Evolutionary conservation across 2,113 vertebrate genomes (phyloP).

Genomic region (Gila orcuttii): DNA sequence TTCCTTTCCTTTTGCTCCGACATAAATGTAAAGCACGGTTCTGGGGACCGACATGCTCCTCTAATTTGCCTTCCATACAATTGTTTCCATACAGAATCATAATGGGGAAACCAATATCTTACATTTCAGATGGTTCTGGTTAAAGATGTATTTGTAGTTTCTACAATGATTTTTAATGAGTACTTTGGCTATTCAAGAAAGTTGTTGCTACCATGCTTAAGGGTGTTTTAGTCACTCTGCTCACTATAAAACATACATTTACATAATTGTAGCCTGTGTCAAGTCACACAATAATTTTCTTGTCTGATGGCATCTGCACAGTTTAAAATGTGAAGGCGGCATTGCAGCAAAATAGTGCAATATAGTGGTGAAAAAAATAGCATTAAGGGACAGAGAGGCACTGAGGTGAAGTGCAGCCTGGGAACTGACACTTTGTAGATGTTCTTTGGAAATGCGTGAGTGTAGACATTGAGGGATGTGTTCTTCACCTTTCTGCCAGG

Average conservation of each 20-base stretch:
- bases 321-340: too few species aligned
- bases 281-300: background rate
- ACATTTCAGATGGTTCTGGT: background rate
- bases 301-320: background rate
- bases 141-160: background rate
- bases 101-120: background rate
- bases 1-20: background rate
- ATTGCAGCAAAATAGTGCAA: background rate
- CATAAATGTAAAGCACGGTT: constrained; percentile 2
- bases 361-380: background rate
- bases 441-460: constrained; percentile 17
- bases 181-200: background rate
- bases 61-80: background rate
- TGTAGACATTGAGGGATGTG: constrained; percentile 1
- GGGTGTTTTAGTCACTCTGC: too few species aligned
- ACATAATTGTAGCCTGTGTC: background rate
- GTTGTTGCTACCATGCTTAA: background rate
- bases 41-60: background rate
- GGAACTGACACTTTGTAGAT: constrained; percentile 8
- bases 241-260: background rate
- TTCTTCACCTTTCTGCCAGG: constrained; percentile 93
- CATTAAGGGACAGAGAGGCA: background rate
- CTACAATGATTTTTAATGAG: background rate
- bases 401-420: constrained; percentile 27
- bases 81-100: background rate